Evolutionary conservation across 2,888 invertebrate species (phyloP), one percentile per base, ranked within the genome.

Genomic region (Ichneumoninae sp.): DNA sequence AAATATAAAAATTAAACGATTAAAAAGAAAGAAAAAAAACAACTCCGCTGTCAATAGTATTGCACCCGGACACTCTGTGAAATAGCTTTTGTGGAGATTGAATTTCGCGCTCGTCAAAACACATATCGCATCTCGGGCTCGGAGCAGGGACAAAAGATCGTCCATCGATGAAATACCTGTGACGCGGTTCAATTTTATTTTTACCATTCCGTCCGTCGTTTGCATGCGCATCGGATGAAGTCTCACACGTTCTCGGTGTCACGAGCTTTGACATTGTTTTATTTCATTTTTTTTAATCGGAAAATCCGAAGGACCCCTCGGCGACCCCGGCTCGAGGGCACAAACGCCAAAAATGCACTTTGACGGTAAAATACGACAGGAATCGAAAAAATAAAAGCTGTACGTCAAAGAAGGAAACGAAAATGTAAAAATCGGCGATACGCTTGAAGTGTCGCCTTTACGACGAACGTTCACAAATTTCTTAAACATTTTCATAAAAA

Each of bases 361-460:
- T 63, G 30, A 33, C 57, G 19, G 52, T 52, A 50, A 68, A 63
- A 75, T 52, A 70, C 30, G 63, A 70, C 19, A 30, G 81, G 8
- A 40, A 40, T 40, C 33, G 22, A 50, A 50, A 50, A 68, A 74
- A 74, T 68, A 36, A 36, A 52, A 26, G 19, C 22, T n/a, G 26
- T 50, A 50, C 63, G 54, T 50, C 75, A 76, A 81, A 70, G 81
- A 13, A 44, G 36, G 44, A 63, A 63, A 75, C 26, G n/a, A 8
- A 54, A 54, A 26, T 0, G 44, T 8, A n/a, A 26, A 63, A 40
- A 75, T 52, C 70, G 50, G 22, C 69, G 50, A 50, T 63, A 30
- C n/a, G 16, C n/a, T 52, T 3, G 22, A 36, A 75, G 6, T 66
- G 65, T 77, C 69, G 76, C 44, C 40, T 71, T 57, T 57, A 77